Evolutionary conservation across 2,113 vertebrate genomes (phyloP).

Genomic region (Corythoichthys haematopterus): DNA sequence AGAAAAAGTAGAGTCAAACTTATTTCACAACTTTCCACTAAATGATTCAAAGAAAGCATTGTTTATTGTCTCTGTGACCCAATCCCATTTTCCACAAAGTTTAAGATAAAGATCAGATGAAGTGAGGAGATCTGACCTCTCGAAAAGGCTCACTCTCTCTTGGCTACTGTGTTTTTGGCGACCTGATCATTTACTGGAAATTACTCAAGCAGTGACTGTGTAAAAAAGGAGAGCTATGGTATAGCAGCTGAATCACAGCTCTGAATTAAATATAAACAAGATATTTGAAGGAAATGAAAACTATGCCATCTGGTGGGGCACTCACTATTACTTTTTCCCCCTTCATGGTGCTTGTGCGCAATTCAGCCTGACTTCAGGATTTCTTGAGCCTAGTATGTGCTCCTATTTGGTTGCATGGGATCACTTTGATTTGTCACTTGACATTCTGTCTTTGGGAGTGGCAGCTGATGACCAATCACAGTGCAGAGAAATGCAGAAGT

Average conservation of each 20-base stretch:
- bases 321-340: not conserved
- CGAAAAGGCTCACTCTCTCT: too few relatives aligned
- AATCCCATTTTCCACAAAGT: too few relatives aligned
- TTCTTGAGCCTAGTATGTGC: not conserved
- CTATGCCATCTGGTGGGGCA: slow-evolving; percentile 1
- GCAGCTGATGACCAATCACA: slow-evolving; percentile 17
- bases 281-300: not conserved
- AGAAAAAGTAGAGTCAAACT: too few relatives aligned
- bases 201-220: too few relatives aligned
- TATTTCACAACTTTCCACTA: too few relatives aligned
- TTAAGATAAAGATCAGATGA: too few relatives aligned
- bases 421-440: slow-evolving; percentile 13
- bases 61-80: too few relatives aligned
- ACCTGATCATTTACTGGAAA: too few relatives aligned
- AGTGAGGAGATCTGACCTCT: too few relatives aligned
- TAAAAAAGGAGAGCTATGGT: not conserved
- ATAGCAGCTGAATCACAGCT: not conserved
- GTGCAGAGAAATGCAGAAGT: slow-evolving; percentile 36
- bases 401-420: not conserved
- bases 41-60: too few relatives aligned
- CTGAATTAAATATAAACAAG: not conserved
- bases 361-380: not conserved
- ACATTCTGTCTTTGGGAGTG: slow-evolving; percentile 48
- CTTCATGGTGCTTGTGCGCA: not conserved
- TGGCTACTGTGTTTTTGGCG: too few relatives aligned